Evolutionary conservation across 53 echinoderm and acorn worm species (phyloP), one percentile per base, ranked within the genome.

Genomic region (Stichopus horrens): DNA sequence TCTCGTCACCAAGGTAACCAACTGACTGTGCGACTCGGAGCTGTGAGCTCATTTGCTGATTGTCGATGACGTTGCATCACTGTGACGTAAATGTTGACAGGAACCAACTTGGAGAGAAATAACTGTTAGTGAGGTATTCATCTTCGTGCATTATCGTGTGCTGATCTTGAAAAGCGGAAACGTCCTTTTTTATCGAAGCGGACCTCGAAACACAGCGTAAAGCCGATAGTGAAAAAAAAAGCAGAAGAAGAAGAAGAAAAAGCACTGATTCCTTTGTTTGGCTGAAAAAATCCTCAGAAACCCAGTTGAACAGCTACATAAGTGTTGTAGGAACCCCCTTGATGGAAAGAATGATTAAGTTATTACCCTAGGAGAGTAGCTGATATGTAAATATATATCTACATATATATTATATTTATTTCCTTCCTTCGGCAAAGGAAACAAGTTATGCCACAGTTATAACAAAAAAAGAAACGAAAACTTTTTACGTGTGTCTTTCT

Each of bases 21-120:
- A 6, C 58, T 58, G 56, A 53, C 5, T 81, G 56, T 71, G 19
- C 18, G 19, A 16, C 71, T 71, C 18, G 71, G 7, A 20, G 58
- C 58, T 52, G 14, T 19, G 58, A 55, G 57, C 57, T 55, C 81
- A 81, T 81, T 81, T 81, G 81, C 57, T 81, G 57, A 56, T 57
- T 21, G 21, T 56, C 53, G 19, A 58, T 81, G 56, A 81, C 81
- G 81, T 56, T 6, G 16, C 56, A 55, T 21, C 19, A 81, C 20
- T 81, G 79, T 81, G 81, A 81, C 81, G 81, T 81, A 56, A 81
- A n/a, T 54, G 10, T n/a, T 20, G 81, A 81, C 20, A 21, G 79
- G 81, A 81, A 55, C 81, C 13, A 8, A 81, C 16, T 18, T 71
- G 18, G n/a, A 16, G 7, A 37, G 37, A 37, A 37, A 37, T 37